These are phyloP conservation scores for Cremastinae sp. DNA, from an alignment of 2,888 invertebrate genomes.

Conservation along the genomic window DNA sequence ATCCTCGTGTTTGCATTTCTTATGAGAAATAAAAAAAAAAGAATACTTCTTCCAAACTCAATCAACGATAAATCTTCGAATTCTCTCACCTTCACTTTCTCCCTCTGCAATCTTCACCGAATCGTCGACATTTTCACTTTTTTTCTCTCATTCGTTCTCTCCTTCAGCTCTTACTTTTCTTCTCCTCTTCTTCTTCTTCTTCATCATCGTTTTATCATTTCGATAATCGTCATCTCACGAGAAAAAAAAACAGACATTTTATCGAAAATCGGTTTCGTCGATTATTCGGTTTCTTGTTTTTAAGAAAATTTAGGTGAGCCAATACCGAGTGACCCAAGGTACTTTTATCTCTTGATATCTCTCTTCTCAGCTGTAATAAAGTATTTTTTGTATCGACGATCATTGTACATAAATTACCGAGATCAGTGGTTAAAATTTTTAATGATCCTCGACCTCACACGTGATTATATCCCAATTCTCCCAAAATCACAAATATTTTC, in stretches of 20 bases:
- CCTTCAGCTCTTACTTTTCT: slow-evolving; percentile 5
- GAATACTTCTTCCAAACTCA: slow-evolving; percentile 53
- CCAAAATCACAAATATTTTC: too few relatives aligned
- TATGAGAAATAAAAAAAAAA: slow-evolving; percentile 9
- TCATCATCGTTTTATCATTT: slow-evolving; percentile 51
- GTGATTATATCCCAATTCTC: too few relatives aligned
- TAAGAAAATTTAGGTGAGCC: slow-evolving; percentile 6
- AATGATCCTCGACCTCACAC: background rate
- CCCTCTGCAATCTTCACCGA: background rate
- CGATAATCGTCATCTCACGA: slow-evolving; percentile 11
- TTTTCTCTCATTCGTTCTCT: slow-evolving; percentile 20
- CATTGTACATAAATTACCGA: slow-evolving; percentile 17
- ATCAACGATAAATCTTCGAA: slow-evolving; percentile 24
- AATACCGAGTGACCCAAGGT: slow-evolving; percentile 25
- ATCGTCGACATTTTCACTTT: slow-evolving; percentile 6
- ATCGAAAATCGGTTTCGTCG: slow-evolving; percentile 19
- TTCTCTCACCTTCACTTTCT: background rate
- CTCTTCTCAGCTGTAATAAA: too few relatives aligned
- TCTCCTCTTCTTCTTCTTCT: slow-evolving; percentile 55
- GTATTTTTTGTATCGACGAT: background rate
- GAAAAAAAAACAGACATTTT: background rate
- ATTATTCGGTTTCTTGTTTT: background rate
- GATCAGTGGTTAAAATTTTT: slow-evolving; percentile 6
- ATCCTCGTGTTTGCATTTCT: slow-evolving; percentile 30
- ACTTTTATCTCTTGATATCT: background rate